Evolutionary conservation across 2,113 vertebrate genomes (phyloP).

Genomic region (Crotalus viridis): DNA sequence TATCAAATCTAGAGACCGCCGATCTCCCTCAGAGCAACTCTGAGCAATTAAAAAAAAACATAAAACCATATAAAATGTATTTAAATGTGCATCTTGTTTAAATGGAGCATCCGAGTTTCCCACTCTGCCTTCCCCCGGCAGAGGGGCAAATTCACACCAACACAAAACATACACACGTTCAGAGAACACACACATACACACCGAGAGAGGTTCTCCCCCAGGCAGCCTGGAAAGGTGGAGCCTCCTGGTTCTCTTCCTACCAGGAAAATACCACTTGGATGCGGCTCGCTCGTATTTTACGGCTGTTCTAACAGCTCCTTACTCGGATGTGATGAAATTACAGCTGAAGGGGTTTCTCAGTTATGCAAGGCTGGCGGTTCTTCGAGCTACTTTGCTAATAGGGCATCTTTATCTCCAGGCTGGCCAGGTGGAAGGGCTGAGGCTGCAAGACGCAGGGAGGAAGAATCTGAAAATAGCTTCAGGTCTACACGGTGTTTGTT

Average conservation of each 20-base stretch:
- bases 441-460: background rate
- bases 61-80: too few relatives aligned
- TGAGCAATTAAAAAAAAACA: too few relatives aligned
- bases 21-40: too few relatives aligned
- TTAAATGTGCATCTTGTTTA: too few relatives aligned
- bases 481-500: too few relatives aligned
- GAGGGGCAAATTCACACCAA: background rate
- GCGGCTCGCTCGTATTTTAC: background rate
- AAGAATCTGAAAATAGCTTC: background rate
- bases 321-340: conserved; percentile 9
- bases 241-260: background rate
- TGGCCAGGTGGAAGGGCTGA: conserved; percentile 21
- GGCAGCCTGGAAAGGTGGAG: background rate
- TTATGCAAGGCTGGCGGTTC: background rate
- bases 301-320: background rate
- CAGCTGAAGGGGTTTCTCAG: background rate
- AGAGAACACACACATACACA: too few relatives aligned
- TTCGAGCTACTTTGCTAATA: background rate
- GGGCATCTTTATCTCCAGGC: conserved; percentile 30
- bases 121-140: too few relatives aligned
- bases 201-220: background rate
- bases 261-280: conserved; percentile 19
- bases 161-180: too few relatives aligned
- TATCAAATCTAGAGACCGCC: too few relatives aligned
- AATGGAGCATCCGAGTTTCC: too few relatives aligned